Evolutionary conservation across 2,888 invertebrate genomes (phyloP).

Genomic region (Andrena bicolor): DNA sequence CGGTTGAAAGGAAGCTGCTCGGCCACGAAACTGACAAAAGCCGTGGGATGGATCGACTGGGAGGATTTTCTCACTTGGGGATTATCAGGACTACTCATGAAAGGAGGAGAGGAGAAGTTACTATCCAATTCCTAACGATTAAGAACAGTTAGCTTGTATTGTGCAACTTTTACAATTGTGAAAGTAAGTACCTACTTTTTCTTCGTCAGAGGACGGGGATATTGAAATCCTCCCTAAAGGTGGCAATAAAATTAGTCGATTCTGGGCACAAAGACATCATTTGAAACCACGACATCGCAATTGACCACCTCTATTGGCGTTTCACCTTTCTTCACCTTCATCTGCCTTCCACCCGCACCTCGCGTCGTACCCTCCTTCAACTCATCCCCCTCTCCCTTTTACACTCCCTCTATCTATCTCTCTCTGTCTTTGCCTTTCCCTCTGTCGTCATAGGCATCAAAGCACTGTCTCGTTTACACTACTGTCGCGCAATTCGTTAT

Average conservation of each 20-base stretch:
- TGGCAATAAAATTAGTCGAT: background rate
- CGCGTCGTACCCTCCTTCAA: too few relatives aligned
- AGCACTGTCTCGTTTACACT: constrained; percentile 69
- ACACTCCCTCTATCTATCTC: background rate
- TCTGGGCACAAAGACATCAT: constrained; percentile 25
- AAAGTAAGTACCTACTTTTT: background rate
- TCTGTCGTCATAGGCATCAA: constrained; percentile 67
- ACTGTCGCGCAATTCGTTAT: constrained; percentile 68
- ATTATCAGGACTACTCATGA: background rate
- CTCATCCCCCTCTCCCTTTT: too few relatives aligned
- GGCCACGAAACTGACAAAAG: background rate
- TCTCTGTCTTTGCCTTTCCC: constrained; percentile 4
- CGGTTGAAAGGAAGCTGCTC: constrained; percentile 27
- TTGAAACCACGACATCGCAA: background rate
- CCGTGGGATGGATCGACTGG: background rate
- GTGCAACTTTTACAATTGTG: too few relatives aligned
- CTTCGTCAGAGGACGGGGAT: background rate
- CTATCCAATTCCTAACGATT: too few relatives aligned
- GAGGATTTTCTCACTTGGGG: background rate
- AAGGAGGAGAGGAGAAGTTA: too few relatives aligned
- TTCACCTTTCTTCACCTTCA: constrained; percentile 47
- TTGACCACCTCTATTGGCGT: constrained; percentile 27
- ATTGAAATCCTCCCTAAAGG: background rate
- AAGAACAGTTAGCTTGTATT: too few relatives aligned
- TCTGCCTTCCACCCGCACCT: constrained; percentile 12